Evolutionary conservation across 2,113 vertebrate species (phyloP).

Genomic region (Leptobrachium ailaonicum): DNA sequence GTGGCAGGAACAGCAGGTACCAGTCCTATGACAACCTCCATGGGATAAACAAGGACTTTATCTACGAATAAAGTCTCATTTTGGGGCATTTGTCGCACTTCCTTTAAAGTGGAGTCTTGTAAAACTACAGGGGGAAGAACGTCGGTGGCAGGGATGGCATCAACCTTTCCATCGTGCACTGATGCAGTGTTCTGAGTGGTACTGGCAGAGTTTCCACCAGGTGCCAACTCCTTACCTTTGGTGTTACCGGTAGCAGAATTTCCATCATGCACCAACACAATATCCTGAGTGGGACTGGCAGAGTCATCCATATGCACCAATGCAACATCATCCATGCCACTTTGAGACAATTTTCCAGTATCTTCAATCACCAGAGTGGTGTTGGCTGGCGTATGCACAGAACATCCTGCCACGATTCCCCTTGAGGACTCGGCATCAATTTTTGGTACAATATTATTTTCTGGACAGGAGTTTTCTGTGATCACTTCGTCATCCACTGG

Average conservation of each 20-base stretch:
- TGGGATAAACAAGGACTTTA: background rate
- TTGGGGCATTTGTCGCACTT: background rate
- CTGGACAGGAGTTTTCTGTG: background rate
- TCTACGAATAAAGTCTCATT: background rate
- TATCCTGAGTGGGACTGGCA: constrained; percentile 2
- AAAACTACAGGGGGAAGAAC: background rate
- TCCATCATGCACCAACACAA: background rate
- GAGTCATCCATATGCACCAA: background rate
- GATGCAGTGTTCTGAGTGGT: background rate
- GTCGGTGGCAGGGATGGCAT: background rate
- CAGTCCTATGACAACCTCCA: background rate
- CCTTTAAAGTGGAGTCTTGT: too few species aligned
- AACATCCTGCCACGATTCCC: background rate
- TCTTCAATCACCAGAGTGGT: background rate
- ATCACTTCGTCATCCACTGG: background rate
- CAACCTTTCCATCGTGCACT: too few species aligned
- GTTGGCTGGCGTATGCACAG: background rate
- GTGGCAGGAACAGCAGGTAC: background rate
- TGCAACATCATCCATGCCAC: background rate
- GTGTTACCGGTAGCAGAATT: background rate
- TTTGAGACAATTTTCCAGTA: background rate
- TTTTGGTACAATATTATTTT: background rate
- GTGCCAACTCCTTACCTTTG: background rate
- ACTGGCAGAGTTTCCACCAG: background rate
- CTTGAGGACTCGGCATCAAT: too few species aligned